Conservation (phyloP, 2,113 vertebrate species). For the Centropristis striata region DNA sequence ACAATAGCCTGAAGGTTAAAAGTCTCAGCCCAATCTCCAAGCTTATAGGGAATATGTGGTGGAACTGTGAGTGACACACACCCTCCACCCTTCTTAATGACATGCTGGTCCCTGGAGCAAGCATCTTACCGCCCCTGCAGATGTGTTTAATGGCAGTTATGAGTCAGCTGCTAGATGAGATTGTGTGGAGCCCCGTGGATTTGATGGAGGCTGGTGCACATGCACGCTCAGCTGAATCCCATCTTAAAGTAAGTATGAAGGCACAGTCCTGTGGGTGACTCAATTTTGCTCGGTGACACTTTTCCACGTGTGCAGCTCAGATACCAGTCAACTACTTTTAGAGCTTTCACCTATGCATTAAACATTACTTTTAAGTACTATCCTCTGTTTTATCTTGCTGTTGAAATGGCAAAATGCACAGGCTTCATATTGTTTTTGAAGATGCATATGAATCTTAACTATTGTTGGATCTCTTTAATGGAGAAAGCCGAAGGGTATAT, state of each 20-base stretch:
- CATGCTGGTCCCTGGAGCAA: constrained; percentile 18
- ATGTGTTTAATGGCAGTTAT: constrained; percentile 45
- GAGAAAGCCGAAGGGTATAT: constrained; percentile 5
- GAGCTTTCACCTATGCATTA: constrained; percentile 58
- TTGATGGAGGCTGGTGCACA: constrained; percentile 18
- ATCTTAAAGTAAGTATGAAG: constrained; percentile 34
- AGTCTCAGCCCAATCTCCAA: not conserved
- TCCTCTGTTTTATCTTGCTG: constrained; percentile 6
- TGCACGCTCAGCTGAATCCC: constrained; percentile 26
- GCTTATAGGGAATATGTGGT: not conserved
- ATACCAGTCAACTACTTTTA: constrained; percentile 41
- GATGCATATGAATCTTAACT: not conserved
- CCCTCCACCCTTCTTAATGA: not conserved
- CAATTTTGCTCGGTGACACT: constrained; percentile 6
- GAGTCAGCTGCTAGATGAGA: constrained; percentile 52
- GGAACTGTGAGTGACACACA: not conserved
- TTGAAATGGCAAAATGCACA: constrained; percentile 13
- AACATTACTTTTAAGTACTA: constrained; percentile 32
- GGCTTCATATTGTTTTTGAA: constrained; percentile 14
- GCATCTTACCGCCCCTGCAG: constrained; percentile 27
- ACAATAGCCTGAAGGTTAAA: not conserved
- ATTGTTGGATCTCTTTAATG: not conserved
- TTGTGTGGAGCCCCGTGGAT: constrained; percentile 32
- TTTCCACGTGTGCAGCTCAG: constrained; percentile 27
- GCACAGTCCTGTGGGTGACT: constrained; percentile 15